Base-by-base conservation (phyloP, 2,113 vertebrate species). In the Lynx canadensis region DNA sequence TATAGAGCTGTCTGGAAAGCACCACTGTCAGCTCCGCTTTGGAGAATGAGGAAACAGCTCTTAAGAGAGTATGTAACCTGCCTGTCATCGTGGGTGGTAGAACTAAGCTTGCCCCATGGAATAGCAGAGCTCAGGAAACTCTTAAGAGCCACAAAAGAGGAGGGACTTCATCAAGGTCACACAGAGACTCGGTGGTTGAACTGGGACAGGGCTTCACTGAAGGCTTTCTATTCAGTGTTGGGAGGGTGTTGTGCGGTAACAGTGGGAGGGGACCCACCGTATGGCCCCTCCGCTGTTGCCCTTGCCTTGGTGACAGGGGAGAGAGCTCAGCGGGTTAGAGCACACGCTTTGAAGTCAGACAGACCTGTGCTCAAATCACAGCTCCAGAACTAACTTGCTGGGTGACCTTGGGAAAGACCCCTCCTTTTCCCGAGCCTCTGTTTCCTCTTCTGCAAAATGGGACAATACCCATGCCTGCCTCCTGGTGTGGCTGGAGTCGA, bases 31-130 rank as follows among this genome's bases (percentile, higher is more conserved):
- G 55, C 74, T 74, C 25, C 16, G 33, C 41, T 73, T 57, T 69
- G 91, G 89, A 25, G 68, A 91, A 91, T 14, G 41, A 94, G 89
- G 93, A 94, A 95, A 76, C 66, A 29, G 57, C n/a, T 63, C 86
- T 63, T 11, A 52, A 48, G 45, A 60, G 86, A 89, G 73, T 71
- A 82, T 5, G 27, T 88, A 79, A 96, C 21, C 66, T 68, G 36
- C 73, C 88, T 23, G 23, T 27, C 25, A 33, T 10, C 60, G n/a
- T 65, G 80, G 66, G 65, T 33, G 50, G 83, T 21, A 4, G 45
- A 55, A 41, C 45, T 55, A 38, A 36, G 33, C 65, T 84, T 27
- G 76, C 71, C 15, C 12, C 4, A 16, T 1, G 15, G 60, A 91
- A 41, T 33, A 66, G 33, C 91, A 57, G 91, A 84, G 45, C 76